Percentiles rank a stretch among this genome's conserved stretches.
These are phyloP conservation scores for Samia ricini DNA, from an alignment of 1,140 invertebrate species.

Conservation along the genomic window DNA sequence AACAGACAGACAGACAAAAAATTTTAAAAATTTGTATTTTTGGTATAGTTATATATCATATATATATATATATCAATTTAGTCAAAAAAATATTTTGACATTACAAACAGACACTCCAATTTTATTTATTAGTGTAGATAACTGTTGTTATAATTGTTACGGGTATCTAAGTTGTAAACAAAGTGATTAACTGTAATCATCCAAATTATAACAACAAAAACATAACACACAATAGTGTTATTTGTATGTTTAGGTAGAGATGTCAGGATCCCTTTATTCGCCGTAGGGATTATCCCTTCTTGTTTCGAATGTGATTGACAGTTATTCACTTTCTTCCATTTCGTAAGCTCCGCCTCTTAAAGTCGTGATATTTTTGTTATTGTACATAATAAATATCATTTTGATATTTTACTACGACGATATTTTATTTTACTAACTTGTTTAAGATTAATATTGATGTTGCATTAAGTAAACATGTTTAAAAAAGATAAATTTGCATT, in stretches of 20 bases:
- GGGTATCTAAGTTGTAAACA: slow-evolving; percentile 30
- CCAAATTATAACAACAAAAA: not conserved
- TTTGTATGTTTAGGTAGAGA: not conserved
- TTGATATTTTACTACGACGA: not conserved
- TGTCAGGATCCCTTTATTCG: not conserved
- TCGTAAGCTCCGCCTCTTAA: slow-evolving; percentile 28
- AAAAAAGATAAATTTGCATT: no score
- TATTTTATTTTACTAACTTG: no score
- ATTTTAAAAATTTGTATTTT: no score
- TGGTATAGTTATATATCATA: no score
- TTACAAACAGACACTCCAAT: no score
- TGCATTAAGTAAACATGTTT: no score
- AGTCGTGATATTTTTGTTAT: not conserved
- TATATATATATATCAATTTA: no score
- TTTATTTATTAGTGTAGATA: no score
- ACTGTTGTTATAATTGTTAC: not conserved
- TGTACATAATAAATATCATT: not conserved
- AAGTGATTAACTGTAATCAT: slow-evolving; percentile 31
- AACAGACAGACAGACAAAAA: no score
- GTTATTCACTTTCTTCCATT: slow-evolving; percentile 26
- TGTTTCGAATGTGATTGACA: slow-evolving; percentile 42
- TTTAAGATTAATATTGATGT: no score
- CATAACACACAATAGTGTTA: not conserved
- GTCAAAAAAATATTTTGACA: no score
- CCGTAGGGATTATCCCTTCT: slow-evolving; percentile 24